Base-by-base conservation (phyloP, 1,140 invertebrate species). In the Wiebesia pumilae region DNA sequence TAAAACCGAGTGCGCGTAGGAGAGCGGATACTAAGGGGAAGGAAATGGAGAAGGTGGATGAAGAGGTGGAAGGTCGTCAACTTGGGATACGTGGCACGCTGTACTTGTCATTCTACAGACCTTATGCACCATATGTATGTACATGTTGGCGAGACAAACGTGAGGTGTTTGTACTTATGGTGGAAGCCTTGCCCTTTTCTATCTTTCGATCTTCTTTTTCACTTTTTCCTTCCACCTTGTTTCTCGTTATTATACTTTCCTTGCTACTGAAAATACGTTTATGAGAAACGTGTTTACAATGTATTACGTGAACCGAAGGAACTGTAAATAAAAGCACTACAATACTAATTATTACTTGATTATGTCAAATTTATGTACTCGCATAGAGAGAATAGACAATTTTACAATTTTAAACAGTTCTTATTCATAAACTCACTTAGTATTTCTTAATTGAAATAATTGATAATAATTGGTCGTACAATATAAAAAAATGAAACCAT, bases 211-310 rank as follows among this genome's bases (percentile, higher is more conserved):
- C 71, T 30, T 65, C 75, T 47, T 51, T 84, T 51, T 21, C 40
- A 0, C 30, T 30, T 27, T 47, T 33, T 30, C 51, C 40, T 40
- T 77, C 27, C 67, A 27, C 40, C 33, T 51, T 12, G 24, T 33
- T 78, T 54, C 69, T 75, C 14, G 10, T n/a, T 69, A 33, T 43
- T 51, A 24, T 40, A 35, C 14, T 40, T 77, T 78, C 62, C 33
- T 62, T 47, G 33, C n/a, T n/a, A 16, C 24, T 65, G 71, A 40
- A 65, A 78, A 67, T 78, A 27, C 3, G 33, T 67, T 71, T 67
- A 67, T 84, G 58, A 84, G 73, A 84, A 84, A 78, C 58, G 71
- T 67, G 58, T 38, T 30, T 79, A 79, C 12, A 79, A 79, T 47
- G 27, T 47, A n/a, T 47, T 47, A 47, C 40, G 1, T 3, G 65